A percentile compares a stretch with the other conserved stretches of the same genome.
Conservation (phyloP, 1,140 invertebrate genomes). For the Drosophila lacertosa region DNA sequence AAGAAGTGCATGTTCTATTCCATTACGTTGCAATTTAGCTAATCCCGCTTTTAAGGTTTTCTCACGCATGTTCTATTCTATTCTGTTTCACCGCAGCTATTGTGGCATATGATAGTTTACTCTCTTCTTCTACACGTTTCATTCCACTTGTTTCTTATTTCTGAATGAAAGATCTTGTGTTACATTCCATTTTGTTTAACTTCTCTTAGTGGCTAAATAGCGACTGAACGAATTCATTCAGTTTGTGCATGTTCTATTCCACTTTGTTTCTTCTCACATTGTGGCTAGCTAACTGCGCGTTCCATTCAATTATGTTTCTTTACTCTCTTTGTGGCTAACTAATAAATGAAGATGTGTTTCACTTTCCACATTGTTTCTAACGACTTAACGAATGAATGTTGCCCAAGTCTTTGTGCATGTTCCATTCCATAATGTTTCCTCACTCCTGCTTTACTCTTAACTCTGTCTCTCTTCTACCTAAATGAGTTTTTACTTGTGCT, state of each 20-base stretch:
- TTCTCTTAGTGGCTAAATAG: background rate
- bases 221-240: background rate
- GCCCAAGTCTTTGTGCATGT: no score
- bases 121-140: background rate
- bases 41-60: background rate
- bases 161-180: no score
- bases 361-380: background rate
- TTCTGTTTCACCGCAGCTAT: background rate
- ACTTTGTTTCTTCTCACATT: no score
- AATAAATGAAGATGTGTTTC: background rate
- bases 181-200: background rate
- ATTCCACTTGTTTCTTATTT: no score
- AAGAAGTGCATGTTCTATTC: background rate
- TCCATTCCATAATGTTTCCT: background rate
- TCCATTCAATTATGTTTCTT: background rate
- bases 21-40: background rate
- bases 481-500: conserved; percentile 15
- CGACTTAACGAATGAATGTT: background rate
- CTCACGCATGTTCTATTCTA: background rate
- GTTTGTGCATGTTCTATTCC: no score
- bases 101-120: no score
- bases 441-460: conserved; percentile 10
- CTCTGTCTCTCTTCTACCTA: background rate
- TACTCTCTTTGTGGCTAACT: conserved; percentile 1
- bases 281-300: background rate